phyloP scores from a whole-genome alignment of 2,888 invertebrate species.

The Iphiclides podalirius region DNA sequence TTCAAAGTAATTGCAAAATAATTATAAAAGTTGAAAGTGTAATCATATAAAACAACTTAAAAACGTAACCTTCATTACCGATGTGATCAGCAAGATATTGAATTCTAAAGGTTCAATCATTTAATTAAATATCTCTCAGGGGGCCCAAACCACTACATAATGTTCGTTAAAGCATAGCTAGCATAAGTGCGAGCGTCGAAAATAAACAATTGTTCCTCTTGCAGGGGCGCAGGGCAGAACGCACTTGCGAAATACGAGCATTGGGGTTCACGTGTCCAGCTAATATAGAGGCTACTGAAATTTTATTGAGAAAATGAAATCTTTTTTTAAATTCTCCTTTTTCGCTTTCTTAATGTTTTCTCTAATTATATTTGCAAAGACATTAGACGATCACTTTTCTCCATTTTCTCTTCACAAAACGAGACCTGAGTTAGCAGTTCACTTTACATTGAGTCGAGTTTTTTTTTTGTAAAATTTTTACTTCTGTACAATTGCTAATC shows the following conservation, averaged over 20 bases:
- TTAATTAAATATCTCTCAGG: constrained; percentile 19
- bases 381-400: too few relatives aligned
- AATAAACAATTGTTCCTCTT: constrained; percentile 77
- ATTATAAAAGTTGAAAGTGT: too few relatives aligned
- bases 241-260: constrained; percentile 48
- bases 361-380: not conserved
- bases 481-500: too few relatives aligned
- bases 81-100: not conserved
- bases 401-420: too few relatives aligned
- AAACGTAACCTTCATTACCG: too few relatives aligned
- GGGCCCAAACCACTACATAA: constrained; percentile 25
- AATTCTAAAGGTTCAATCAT: constrained; percentile 19
- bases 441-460: not conserved
- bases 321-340: not conserved
- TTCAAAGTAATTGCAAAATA: too few relatives aligned
- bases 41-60: too few relatives aligned
- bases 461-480: not conserved
- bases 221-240: constrained; percentile 46
- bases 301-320: not conserved
- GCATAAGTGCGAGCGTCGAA: constrained; percentile 62
- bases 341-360: not conserved
- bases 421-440: too few relatives aligned
- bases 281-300: constrained; percentile 39
- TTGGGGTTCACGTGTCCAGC: constrained; percentile 44
- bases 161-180: constrained; percentile 47